Evolutionary conservation across 2,113 vertebrate genomes (phyloP), one percentile per base, ranked within the genome.

Genomic region (Aegotheles bennettii): DNA sequence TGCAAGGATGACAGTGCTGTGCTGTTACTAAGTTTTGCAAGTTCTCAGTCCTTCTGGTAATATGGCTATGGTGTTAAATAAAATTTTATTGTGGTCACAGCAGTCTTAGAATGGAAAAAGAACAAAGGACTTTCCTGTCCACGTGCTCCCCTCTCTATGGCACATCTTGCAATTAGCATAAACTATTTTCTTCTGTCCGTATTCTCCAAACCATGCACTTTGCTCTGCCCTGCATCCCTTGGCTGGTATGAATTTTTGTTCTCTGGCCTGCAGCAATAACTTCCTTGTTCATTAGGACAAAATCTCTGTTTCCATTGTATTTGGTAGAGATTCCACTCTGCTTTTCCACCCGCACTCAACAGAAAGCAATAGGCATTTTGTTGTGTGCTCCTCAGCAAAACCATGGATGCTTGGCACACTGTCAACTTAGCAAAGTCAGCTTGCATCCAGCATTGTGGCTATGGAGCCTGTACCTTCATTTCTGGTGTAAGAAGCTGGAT

Each of bases 211-310:
- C 90, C 59, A 65, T 93, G 89, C 75, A 93, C 93, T 93, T 96
- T 95, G 75, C 82, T 96, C 93, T 96, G 86, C 77, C 83, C 88
- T 87, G 53, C 80, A 93, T 93, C 89, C 79, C 70, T 84, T 96
- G 89, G 80, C 50, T 90, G 42, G 76, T 90, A 93, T 85, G 89
- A 97, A 86, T 95, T 94, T 97, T 97, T 97, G 88, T 69, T 90
- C 76, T 97, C 45, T 67, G 91, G 79, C 79, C 91, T 87, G 94
- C 51, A 93, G 69, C 73, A 88, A 35, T 73, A 61, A 57, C 14
- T 50, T 84, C 47, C 38, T 80, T 47, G 29, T 50, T 80, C 0
- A 1, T 33, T 93, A 76, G 75, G 54, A 42, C 38, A 75, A 75
- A 92, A 67, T 83, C 47, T 77, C 45, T 45, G 6, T 75, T 87